A percentile compares a stretch with the other conserved stretches of the same genome.
phyloP scores from a whole-genome alignment of 2,797 vertebrate genomes.

The Martes flavigula region DNA sequence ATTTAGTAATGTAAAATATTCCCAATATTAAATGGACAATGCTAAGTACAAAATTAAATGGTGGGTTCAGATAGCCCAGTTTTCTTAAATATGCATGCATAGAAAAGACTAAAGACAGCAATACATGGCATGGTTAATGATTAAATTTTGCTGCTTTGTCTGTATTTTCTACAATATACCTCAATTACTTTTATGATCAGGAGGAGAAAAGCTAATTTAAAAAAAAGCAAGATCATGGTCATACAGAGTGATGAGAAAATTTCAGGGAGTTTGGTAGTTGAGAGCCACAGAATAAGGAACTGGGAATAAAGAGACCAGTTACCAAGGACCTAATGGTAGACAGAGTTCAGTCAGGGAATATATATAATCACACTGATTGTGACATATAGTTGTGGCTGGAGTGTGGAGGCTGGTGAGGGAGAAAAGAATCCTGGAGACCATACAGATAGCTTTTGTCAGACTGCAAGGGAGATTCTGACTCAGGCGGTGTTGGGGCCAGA shows the following conservation, averaged over 20 bases:
- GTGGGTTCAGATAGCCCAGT: not conserved
- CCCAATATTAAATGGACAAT: not conserved
- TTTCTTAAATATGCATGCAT: not conserved
- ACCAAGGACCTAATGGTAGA: not conserved
- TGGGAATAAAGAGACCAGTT: not conserved
- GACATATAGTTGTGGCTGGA: not conserved
- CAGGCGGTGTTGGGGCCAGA: not conserved
- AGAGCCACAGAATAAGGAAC: not conserved
- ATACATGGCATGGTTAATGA: not conserved
- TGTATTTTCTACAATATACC: not conserved
- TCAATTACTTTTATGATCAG: not conserved
- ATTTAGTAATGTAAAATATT: not conserved
- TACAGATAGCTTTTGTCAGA: not conserved
- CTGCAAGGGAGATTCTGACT: not conserved
- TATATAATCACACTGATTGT: not conserved
- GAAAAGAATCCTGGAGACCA: not conserved
- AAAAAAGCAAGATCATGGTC: not conserved
- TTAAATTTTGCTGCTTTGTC: not conserved
- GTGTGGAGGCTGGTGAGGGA: not conserved
- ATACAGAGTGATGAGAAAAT: not conserved
- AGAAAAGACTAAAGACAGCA: not conserved
- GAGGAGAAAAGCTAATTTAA: not conserved
- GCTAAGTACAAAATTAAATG: not conserved
- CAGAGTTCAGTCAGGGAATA: not conserved
- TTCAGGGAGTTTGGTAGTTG: not conserved